A percentile compares a stretch with the other conserved stretches of the same genome.
These are phyloP conservation scores for Dexiosoma caninum DNA, from an alignment of 2,888 invertebrate species.

Conservation along the genomic window DNA sequence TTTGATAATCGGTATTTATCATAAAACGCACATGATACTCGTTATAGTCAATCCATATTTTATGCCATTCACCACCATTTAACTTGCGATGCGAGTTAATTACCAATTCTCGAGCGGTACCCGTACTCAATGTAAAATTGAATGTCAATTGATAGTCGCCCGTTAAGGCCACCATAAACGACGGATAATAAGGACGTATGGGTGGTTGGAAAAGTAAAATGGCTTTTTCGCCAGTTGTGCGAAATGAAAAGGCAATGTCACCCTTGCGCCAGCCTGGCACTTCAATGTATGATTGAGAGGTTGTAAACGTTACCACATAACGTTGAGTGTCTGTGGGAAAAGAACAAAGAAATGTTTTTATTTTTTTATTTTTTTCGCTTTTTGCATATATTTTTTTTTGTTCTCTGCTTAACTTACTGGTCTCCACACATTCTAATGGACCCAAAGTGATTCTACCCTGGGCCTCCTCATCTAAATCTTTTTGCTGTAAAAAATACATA, in stretches of 20 bases:
- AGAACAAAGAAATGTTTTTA: not conserved
- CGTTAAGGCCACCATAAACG: slow-evolving; percentile 93
- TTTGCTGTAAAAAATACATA: slow-evolving; percentile 93
- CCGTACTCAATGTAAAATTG: slow-evolving; percentile 92
- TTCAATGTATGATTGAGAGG: slow-evolving; percentile 93
- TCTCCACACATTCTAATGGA: slow-evolving; percentile 95
- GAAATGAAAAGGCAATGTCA: slow-evolving; percentile 93
- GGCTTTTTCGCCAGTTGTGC: slow-evolving; percentile 93
- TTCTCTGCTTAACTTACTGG: slow-evolving; percentile 85
- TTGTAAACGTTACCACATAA: slow-evolving; percentile 95
- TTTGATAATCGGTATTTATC: slow-evolving; percentile 92
- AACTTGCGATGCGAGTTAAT: slow-evolving; percentile 89
- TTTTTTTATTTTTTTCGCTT: not conserved
- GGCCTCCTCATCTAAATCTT: slow-evolving; percentile 88
- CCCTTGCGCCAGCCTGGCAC: slow-evolving; percentile 96
- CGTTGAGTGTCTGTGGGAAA: slow-evolving; percentile 87
- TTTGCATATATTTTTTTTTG: not conserved
- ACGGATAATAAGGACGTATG: slow-evolving; percentile 91
- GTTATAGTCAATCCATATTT: slow-evolving; percentile 96
- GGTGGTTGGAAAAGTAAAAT: slow-evolving; percentile 94
- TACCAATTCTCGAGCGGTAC: slow-evolving; percentile 87
- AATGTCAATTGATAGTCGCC: slow-evolving; percentile 92
- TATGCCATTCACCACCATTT: slow-evolving; percentile 97
- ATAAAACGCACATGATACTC: slow-evolving; percentile 95
- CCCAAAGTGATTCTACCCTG: slow-evolving; percentile 93